Base-by-base conservation (phyloP, 2,888 invertebrate genomes). In the Pachydiplax longipennis region DNA sequence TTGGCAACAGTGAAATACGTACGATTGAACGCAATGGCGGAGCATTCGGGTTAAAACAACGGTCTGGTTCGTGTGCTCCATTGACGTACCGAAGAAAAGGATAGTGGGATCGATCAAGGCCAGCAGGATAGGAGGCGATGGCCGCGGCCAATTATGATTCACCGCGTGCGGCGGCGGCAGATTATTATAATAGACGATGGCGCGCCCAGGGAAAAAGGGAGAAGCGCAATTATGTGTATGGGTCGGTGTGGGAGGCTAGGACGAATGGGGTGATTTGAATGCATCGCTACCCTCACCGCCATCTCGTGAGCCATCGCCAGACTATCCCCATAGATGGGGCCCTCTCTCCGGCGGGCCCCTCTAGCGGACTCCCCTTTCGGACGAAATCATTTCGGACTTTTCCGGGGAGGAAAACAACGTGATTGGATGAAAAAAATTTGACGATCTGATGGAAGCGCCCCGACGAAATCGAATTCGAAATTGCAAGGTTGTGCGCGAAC, bases 361-460 rank as follows among this genome's bases (percentile, higher is more conserved):
- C 35, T 83, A 35, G 13, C 87, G 35, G 22, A 22, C 87, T 22
- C 37, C 31, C 35, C 48, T 37, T 61, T 61, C 13, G 87, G 37
- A 40, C 87, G 87, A 87, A 87, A 87, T 65, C 87, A 65, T 61
- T 31, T 35, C 87, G n/a, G 87, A 87, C 37, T 65, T 37, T 87
- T 61, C 87, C 48, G 35, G 87, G 87, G 61, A 61, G 87, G 87
- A 87, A 87, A 87, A 87, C 87, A 87, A 87, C 87, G 87, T 87
- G 87, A 87, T 87, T 87, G 87, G 87, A 65, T 65, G 87, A 87
- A 87, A 87, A 73, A 87, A 87, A 87, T 87, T 87, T 87, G 87
- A 87, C 87, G 87, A 87, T 87, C 87, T 65, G 61, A 87, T 87
- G 87, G 87, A 87, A 58, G 83, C 83, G 58, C 40, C 87, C 87